These are phyloP conservation scores for Rhabdornis inornatus DNA, from an alignment of 2,113 vertebrate species.

Conservation along the genomic window DNA sequence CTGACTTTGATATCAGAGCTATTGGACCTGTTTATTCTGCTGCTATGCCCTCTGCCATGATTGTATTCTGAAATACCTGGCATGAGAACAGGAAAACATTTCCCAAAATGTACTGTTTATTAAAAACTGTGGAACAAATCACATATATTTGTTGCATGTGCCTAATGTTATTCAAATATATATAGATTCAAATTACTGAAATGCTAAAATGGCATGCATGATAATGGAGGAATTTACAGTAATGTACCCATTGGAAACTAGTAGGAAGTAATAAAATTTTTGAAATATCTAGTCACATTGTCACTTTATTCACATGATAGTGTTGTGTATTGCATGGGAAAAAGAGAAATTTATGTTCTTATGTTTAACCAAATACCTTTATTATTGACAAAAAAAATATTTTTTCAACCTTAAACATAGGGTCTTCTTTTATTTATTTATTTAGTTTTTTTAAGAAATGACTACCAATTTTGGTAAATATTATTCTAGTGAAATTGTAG, in stretches of 20 bases:
- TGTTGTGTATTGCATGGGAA: not conserved
- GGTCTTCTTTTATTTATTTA: not conserved
- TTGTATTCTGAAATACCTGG: not conserved
- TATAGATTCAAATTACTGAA: not conserved
- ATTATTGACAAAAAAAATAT: fast-evolving
- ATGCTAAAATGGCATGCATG: not conserved
- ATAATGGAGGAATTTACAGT: not conserved
- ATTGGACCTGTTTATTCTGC: not conserved
- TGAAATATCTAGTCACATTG: not conserved
- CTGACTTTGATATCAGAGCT: not conserved
- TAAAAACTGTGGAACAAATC: not conserved
- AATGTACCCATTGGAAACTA: not conserved
- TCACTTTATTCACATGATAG: not conserved
- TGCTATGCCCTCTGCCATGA: not conserved
- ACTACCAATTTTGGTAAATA: not conserved
- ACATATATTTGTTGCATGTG: not conserved
- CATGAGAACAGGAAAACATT: not conserved
- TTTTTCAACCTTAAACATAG: not conserved
- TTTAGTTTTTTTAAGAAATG: too few relatives aligned
- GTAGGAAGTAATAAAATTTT: not conserved
- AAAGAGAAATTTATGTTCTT: not conserved
- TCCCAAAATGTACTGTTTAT: not conserved
- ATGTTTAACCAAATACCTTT: not conserved
- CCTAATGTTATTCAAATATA: not conserved
- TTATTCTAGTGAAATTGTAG: not conserved